Base-by-base conservation (phyloP, 2,888 invertebrate genomes). In the Hirtodrosophila duncani region DNA sequence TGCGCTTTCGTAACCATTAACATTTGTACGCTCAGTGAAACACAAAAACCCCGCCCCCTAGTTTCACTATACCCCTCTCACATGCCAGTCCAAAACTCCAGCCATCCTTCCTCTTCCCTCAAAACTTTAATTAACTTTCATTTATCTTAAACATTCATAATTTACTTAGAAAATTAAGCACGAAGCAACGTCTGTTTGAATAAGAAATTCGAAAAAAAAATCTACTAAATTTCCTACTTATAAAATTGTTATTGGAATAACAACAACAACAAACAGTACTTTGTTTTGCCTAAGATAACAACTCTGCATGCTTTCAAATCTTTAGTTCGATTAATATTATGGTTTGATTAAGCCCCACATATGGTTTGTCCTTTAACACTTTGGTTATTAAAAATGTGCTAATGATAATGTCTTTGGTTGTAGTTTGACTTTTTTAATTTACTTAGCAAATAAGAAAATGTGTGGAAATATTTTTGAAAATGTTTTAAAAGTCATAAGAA, bases 311-410 rank as follows among this genome's bases (percentile, higher is more conserved):
- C 27, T 29, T 4, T 38, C 67, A 65, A 55, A 48, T 13, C 14
- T 62, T 70, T 55, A 39, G 39, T 72, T 82, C 56, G 18, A 57
- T 49, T 26, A 42, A 53, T 48, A 41, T 63, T 66, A 52, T 44
- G 13, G 24, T 63, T 83, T 67, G 3, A 64, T 79, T 83, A 63
- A 59, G 39, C 30, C 20, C 62, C 58, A 11, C 33, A 44, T 58
- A 63, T 82, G 3, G 52, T 67, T 84, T 84, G 83, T 84, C 83
- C 84, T 58, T 81, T 84, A 72, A 55, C 34, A 48, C 36, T 83
- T 84, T 46, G 11, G 63, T 83, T 83, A 27, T 51, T 78, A 57
- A 38, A n/a, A 42, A 36, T 67, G 66, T 80, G 71, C 81, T 75
- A 53, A 77, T n/a, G n/a, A n/a, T 23, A 57, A 21, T 38, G 39